Evolutionary conservation across 2,888 invertebrate genomes (phyloP).

Genomic region (Eustalomyia histrio): DNA sequence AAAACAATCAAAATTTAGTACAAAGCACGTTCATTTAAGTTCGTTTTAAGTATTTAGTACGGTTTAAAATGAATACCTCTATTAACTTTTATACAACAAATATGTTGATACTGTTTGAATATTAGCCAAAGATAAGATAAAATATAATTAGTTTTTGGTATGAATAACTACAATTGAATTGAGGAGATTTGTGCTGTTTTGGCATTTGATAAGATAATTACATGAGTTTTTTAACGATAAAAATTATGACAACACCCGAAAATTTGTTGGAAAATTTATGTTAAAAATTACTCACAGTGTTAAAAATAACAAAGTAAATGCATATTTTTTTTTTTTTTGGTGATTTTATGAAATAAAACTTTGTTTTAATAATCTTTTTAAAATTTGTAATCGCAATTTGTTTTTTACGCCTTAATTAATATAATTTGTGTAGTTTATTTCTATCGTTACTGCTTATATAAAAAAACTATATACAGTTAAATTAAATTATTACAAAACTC

Average conservation of each 20-base stretch:
- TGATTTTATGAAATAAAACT: not conserved
- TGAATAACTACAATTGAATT: constrained; percentile 28
- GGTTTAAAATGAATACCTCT: too few relatives aligned
- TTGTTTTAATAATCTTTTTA: not conserved
- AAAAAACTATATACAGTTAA: not conserved
- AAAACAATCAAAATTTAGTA: too few relatives aligned
- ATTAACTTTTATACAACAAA: not conserved
- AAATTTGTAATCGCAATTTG: not conserved
- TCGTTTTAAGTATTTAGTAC: too few relatives aligned
- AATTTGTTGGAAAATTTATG: not conserved
- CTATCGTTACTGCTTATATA: not conserved
- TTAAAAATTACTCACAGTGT: not conserved
- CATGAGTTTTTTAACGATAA: constrained; percentile 8
- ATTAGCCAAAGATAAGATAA: constrained; percentile 48
- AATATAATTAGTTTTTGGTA: constrained; percentile 1
- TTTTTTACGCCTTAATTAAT: too few relatives aligned
- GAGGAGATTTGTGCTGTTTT: constrained; percentile 14
- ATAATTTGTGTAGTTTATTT: not conserved
- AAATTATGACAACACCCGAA: not conserved
- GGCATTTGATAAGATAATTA: constrained; percentile 39
- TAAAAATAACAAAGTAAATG: not conserved
- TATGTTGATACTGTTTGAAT: constrained; percentile 27
- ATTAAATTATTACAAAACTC: too few relatives aligned
- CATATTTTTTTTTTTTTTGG: not conserved
- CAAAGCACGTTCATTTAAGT: too few relatives aligned